Percentiles rank a stretch among this genome's conserved stretches.
These are phyloP conservation scores for Perdita meconis DNA, from an alignment of 2,888 invertebrate genomes.

Conservation along the genomic window DNA sequence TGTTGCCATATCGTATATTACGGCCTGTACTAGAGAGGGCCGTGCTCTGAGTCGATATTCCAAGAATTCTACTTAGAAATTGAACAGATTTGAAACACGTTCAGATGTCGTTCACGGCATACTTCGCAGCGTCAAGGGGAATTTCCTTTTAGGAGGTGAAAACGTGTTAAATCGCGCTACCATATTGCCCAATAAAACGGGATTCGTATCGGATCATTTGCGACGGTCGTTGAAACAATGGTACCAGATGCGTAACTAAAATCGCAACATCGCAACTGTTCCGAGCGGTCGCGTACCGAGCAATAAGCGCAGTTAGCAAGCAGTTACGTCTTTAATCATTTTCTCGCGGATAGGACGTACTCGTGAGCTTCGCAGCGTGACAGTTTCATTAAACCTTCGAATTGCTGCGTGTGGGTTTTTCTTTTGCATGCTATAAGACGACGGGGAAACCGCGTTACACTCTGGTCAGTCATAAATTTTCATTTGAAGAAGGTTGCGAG, in stretches of 20 bases:
- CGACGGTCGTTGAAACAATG: constrained; percentile 9
- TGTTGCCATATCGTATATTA: too few species aligned
- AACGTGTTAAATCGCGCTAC: background rate
- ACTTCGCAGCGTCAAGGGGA: too few species aligned
- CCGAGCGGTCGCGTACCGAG: background rate
- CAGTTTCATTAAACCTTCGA: constrained; percentile 24
- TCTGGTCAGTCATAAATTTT: constrained; percentile 8
- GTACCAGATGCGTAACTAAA: constrained; percentile 14
- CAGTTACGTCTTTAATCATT: constrained; percentile 20
- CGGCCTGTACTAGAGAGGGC: too few species aligned
- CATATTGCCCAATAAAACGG: constrained; percentile 32
- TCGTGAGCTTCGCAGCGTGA: background rate
- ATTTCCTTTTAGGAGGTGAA: background rate
- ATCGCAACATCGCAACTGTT: constrained; percentile 26
- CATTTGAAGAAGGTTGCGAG: background rate
- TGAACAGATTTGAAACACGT: too few species aligned
- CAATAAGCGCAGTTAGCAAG: constrained; percentile 18
- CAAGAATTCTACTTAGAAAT: too few species aligned
- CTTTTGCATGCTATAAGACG: background rate
- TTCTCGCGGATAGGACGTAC: background rate
- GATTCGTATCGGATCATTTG: constrained; percentile 21
- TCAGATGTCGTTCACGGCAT: too few species aligned
- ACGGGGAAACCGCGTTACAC: background rate
- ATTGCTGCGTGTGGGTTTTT: background rate
- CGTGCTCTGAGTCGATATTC: too few species aligned